Conservation (phyloP, 2,113 vertebrate genomes). For the Corythoichthys haematopterus region DNA sequence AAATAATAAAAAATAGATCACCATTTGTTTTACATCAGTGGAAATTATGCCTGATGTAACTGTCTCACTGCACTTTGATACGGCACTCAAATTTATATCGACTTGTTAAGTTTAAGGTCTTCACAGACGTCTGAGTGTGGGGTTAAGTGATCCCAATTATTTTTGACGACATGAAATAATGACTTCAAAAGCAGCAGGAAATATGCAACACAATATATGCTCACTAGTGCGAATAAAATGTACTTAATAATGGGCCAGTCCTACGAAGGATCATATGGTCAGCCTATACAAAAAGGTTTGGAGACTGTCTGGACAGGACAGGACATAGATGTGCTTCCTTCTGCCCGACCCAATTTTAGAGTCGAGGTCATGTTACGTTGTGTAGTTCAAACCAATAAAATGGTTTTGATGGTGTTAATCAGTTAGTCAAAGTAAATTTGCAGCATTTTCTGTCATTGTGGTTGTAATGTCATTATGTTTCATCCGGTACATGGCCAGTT, state of each 20-base stretch:
- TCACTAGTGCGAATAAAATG: neutral
- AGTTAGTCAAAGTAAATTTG: no score
- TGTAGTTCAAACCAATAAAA: neutral
- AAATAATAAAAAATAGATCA: neutral
- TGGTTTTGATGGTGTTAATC: no score
- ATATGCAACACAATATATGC: neutral
- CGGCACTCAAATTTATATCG: constrained; percentile 56
- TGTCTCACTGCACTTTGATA: constrained; percentile 28
- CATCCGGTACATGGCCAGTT: no score
- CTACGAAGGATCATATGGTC: neutral
- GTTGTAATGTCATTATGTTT: no score
- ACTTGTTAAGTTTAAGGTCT: constrained; percentile 39
- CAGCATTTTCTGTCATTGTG: no score
- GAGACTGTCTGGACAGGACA: neutral
- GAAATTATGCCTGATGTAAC: constrained; percentile 33
- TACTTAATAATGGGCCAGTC: neutral
- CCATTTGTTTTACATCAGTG: constrained; percentile 34
- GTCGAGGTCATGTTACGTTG: neutral
- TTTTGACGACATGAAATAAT: constrained; percentile 40
- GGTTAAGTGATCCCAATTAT: constrained; percentile 69
- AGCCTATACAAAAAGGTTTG: neutral
- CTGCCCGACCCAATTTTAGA: neutral
- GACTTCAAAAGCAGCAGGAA: constrained; percentile 46
- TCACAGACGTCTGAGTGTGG: constrained; percentile 25
- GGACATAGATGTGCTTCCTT: neutral